Percentiles rank a stretch among this genome's conserved stretches.
Conservation (phyloP, 2,888 invertebrate genomes). For the Cabera pusaria region DNA sequence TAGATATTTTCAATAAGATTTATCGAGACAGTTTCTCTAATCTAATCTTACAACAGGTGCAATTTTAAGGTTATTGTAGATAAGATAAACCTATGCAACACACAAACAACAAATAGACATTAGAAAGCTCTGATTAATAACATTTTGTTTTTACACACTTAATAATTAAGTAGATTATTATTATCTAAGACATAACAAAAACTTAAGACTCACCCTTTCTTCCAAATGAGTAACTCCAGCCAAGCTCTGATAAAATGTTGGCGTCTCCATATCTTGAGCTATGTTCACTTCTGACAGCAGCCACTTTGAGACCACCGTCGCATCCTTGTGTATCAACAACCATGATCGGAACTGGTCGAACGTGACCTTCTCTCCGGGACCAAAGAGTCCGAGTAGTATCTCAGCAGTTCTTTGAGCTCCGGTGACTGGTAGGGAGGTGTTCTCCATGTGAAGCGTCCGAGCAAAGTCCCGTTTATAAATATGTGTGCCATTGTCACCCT, state of each 20-base stretch:
- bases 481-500: conserved; percentile 84
- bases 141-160: no score
- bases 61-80: no score
- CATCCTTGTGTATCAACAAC: conserved; percentile 89
- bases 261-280: conserved; percentile 92
- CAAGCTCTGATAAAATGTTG: conserved; percentile 96
- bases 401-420: conserved; percentile 60
- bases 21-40: no score
- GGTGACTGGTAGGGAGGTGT: conserved; percentile 63
- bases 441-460: conserved; percentile 83
- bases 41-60: no score
- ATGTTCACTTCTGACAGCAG: conserved; percentile 89
- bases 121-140: no score
- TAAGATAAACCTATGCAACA: no score
- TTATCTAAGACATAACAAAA: neutral
- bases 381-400: conserved; percentile 66
- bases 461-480: conserved; percentile 90
- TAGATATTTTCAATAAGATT: no score
- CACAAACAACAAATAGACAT: no score
- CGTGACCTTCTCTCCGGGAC: conserved; percentile 77
- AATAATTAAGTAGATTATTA: neutral
- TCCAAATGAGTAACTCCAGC: conserved; percentile 96
- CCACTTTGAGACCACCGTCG: conserved; percentile 92
- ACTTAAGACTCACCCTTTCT: conserved; percentile 86
- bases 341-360: conserved; percentile 91